Conservation (phyloP, 2,888 invertebrate genomes). For the Lithophane leautieri region DNA sequence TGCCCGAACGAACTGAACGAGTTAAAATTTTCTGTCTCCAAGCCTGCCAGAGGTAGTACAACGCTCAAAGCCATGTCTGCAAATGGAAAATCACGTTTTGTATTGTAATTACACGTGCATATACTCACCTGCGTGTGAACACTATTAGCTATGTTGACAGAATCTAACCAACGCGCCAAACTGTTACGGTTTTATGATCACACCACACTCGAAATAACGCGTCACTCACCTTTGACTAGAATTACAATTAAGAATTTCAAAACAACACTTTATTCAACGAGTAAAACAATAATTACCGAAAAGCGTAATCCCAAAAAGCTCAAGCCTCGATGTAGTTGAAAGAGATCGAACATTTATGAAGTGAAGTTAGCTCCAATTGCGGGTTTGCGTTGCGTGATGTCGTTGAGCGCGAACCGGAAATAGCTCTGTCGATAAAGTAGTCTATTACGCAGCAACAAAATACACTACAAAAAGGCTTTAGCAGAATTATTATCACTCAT, state of each 20-base stretch:
- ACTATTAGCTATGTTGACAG: constrained; percentile 87
- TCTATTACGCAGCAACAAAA: constrained; percentile 81
- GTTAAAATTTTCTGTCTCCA: constrained; percentile 89
- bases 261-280: constrained; percentile 72
- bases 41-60: constrained; percentile 90
- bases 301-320: constrained; percentile 86
- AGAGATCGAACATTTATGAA: constrained; percentile 89
- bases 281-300: constrained; percentile 88
- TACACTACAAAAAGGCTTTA: constrained; percentile 34
- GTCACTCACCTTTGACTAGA: constrained; percentile 74
- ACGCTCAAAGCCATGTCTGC: constrained; percentile 91
- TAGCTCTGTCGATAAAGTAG: constrained; percentile 77
- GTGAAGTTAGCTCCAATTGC: constrained; percentile 84
- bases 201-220: constrained; percentile 69
- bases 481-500: not conserved
- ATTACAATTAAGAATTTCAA: constrained; percentile 65
- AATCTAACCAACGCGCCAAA: constrained; percentile 88
- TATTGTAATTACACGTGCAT: constrained; percentile 87
- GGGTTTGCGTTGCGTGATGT: constrained; percentile 86
- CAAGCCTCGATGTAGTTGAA: constrained; percentile 88
- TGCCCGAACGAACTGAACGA: constrained; percentile 87
- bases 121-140: constrained; percentile 81
- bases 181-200: constrained; percentile 74
- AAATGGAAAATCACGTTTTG: constrained; percentile 80
- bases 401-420: constrained; percentile 88